A percentile compares a stretch with the other conserved stretches of the same genome.
These are phyloP conservation scores for Caenorhabditis tropicalis DNA, from an alignment of 1,140 invertebrate genomes.

Conservation along the genomic window DNA sequence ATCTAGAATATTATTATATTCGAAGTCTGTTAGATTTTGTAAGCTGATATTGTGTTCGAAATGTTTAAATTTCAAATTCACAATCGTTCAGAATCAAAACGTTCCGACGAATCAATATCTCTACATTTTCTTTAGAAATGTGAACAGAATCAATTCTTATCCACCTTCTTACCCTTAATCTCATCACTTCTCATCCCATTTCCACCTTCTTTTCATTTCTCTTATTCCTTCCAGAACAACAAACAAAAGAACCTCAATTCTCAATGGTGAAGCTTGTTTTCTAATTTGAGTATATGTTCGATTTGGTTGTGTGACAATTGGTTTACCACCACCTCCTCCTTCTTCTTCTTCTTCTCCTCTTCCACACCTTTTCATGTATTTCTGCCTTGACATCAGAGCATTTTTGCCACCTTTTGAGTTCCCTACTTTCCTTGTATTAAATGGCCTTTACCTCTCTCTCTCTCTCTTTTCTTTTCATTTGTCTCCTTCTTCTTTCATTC, in stretches of 20 bases:
- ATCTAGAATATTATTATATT: no score
- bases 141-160: no score
- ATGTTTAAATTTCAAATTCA: no score
- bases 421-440: conserved; percentile 36
- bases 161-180: no score
- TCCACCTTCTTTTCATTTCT: neutral
- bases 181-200: no score
- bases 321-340: conserved; percentile 24
- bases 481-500: conserved; percentile 26
- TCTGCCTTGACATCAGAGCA: neutral
- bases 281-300: neutral
- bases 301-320: conserved; percentile 12
- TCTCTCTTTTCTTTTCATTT: conserved; percentile 8
- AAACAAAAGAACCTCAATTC: neutral
- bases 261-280: neutral
- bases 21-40: no score
- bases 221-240: neutral
- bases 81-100: no score
- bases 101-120: no score
- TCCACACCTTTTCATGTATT: neutral
- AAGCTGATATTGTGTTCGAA: no score
- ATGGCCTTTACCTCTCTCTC: conserved; percentile 30
- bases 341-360: no score
- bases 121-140: no score
- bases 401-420: conserved; percentile 8